Evolutionary conservation across 1,140 invertebrate species (phyloP), one percentile per base, ranked within the genome.

Genomic region (Eriosoma lanigerum): DNA sequence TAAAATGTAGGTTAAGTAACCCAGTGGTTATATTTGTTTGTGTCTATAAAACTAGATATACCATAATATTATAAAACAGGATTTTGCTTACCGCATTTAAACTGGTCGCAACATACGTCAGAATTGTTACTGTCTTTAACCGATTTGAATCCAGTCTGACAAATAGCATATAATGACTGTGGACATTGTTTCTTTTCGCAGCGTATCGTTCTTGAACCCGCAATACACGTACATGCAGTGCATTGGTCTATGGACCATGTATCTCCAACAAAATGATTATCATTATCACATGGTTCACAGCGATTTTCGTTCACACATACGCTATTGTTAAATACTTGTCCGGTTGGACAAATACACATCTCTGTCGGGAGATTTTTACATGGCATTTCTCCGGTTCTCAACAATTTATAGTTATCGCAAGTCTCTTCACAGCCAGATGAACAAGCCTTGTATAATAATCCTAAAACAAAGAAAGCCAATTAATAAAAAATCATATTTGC

Each of bases 291-390:
- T 0, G 89, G 87, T 76, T 89, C 87, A 83, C 92, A 94, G 29
- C 88, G 87, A 5, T 82, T 85, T 54, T 86, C 85, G 58, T 88
- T 86, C 6, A 91, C 88, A 82, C 91, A 92, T 4, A 86, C 88
- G 81, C 87, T 87, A 84, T 90, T 89, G 17, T 64, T 81, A 52
- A 54, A 70, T 48, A 93, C 90, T 84, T 90, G 88, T 72, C 89
- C 89, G 60, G 88, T 84, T 3, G 92, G 91, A 87, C 94, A 97
- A 88, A 92, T 93, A 85, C 94, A 97, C 9, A 94, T 94, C 84
- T 96, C 94, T 38, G 87, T 87, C 9, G 85, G 85, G 75, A 85
- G 85, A 50, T 84, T 85, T 4, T 84, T 82, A 81, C 92, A 93
- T 72, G 87, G 85, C 9, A 86, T 85, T 12, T 86, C 87, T 26